phyloP scores from a whole-genome alignment of 2,888 invertebrate species.

The Zaprionus obscuricornis region DNA sequence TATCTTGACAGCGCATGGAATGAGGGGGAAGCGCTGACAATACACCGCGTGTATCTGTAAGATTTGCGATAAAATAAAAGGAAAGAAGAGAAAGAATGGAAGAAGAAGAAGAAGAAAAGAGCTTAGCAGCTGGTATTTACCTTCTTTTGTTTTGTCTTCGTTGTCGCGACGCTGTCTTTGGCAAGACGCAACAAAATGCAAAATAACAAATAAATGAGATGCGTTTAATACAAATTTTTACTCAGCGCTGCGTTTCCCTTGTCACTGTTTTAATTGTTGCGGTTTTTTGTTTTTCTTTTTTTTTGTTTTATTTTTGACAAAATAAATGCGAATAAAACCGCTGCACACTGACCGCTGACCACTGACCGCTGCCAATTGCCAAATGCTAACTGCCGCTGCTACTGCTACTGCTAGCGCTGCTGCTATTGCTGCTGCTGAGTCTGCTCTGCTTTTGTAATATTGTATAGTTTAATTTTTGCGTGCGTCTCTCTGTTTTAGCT shows the following conservation, averaged over 20 bases:
- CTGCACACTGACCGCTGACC: no score
- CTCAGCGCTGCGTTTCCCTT: no score
- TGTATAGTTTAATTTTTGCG: not conserved
- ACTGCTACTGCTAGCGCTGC: no score
- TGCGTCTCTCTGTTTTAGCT: slow-evolving; percentile 13
- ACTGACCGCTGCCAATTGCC: slow-evolving; percentile 11
- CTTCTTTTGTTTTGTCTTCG: slow-evolving; percentile 33
- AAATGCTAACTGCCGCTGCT: no score
- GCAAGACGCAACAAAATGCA: slow-evolving; percentile 35
- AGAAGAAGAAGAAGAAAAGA: slow-evolving; percentile 32
- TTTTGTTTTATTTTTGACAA: slow-evolving; percentile 1
- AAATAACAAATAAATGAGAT: slow-evolving; percentile 50
- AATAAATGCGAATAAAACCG: slow-evolving; percentile 42
- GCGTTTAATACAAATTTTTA: no score
- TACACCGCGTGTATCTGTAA: slow-evolving; percentile 35
- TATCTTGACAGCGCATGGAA: not conserved
- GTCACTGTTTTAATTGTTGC: slow-evolving; percentile 23
- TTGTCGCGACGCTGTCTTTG: slow-evolving; percentile 22
- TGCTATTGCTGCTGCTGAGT: slow-evolving; percentile 23
- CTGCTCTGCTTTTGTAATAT: slow-evolving; percentile 26
- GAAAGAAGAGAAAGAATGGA: no score
- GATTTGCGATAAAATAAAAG: slow-evolving; percentile 41
- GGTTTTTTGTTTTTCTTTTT: not conserved
- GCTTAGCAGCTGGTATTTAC: slow-evolving; percentile 52
- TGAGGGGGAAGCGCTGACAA: not conserved